phyloP scores from a whole-genome alignment of 2,797 vertebrate genomes.

The Coilia nasus region DNA sequence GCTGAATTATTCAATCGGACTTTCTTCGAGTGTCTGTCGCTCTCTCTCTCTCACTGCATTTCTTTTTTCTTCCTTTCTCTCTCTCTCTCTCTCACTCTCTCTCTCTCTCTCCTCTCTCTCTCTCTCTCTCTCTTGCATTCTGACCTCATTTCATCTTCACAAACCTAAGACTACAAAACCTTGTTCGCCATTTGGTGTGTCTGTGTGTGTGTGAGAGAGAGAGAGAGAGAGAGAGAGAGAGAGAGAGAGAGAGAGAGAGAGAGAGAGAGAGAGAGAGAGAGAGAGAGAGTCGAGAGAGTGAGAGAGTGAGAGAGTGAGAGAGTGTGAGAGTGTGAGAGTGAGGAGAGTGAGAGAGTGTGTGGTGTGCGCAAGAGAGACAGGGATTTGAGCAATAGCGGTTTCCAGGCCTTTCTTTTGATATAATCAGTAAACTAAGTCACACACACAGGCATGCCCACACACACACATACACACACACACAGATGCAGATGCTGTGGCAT shows the following conservation, averaged over 20 bases:
- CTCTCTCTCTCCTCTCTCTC: not conserved
- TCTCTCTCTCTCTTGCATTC: not conserved
- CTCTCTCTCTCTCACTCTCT: not conserved
- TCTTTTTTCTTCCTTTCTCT: not conserved
- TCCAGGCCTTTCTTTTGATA: too few species aligned
- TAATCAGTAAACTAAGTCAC: too few species aligned
- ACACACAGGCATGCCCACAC: not conserved
- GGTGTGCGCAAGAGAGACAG: too few species aligned
- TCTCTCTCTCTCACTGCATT: not conserved
- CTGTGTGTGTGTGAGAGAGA: not conserved
- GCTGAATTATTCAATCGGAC: not conserved
- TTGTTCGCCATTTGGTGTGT: not conserved
- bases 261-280: too few species aligned
- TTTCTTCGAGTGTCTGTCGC: not conserved
- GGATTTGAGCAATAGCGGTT: too few species aligned
- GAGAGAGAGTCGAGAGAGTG: too few species aligned
- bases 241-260: too few species aligned
- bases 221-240: too few species aligned
- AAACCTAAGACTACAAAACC: not conserved
- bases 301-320: too few species aligned
- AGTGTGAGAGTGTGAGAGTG: too few species aligned
- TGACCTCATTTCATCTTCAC: conserved; percentile 7
- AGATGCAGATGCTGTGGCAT: not conserved
- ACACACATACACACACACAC: not conserved
- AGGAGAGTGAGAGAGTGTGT: too few species aligned